phyloP scores from a whole-genome alignment of 2,113 vertebrate species.

The Plectropomus leopardus region DNA sequence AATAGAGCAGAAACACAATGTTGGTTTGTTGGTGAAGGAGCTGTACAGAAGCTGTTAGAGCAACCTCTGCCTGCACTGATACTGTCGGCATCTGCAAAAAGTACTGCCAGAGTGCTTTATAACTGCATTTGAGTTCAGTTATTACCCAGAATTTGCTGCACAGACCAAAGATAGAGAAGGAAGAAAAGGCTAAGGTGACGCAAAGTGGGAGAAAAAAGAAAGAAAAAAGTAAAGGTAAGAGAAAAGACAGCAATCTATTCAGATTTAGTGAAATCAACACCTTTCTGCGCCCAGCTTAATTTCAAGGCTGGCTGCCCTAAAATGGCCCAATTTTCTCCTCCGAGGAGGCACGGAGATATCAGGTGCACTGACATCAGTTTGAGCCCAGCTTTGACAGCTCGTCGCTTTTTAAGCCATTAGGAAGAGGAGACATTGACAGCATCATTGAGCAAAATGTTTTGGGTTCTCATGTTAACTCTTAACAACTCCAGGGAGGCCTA shows the following conservation, averaged over 20 bases:
- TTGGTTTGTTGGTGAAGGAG: constrained; percentile 11
- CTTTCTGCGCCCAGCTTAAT: constrained; percentile 63
- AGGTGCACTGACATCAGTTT: constrained; percentile 55
- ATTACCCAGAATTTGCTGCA: constrained; percentile 6
- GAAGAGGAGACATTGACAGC: constrained; percentile 32
- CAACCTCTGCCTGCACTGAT: constrained; percentile 12
- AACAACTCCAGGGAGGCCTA: constrained; percentile 34
- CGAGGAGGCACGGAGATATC: constrained; percentile 57
- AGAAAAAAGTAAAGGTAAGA: constrained; percentile 38
- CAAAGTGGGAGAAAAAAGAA: constrained; percentile 21
- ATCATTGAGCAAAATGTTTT: constrained; percentile 49
- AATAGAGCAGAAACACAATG: constrained; percentile 41
- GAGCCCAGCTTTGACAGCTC: constrained; percentile 40
- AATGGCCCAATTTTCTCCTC: constrained; percentile 61
- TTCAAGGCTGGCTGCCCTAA: constrained; percentile 76
- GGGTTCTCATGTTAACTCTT: constrained; percentile 27
- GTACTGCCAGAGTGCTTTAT: constrained; percentile 25
- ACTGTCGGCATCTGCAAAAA: constrained; percentile 15
- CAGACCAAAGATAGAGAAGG: background rate
- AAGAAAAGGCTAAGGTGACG: constrained; percentile 22
- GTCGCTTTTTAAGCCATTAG: constrained; percentile 46
- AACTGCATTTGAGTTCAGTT: constrained; percentile 26
- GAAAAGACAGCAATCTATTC: constrained; percentile 64
- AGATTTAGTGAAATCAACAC: constrained; percentile 70
- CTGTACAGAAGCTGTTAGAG: constrained; percentile 28